These are phyloP conservation scores for Whitmania pigra DNA, from an alignment of 1,140 invertebrate species.

Conservation along the genomic window DNA sequence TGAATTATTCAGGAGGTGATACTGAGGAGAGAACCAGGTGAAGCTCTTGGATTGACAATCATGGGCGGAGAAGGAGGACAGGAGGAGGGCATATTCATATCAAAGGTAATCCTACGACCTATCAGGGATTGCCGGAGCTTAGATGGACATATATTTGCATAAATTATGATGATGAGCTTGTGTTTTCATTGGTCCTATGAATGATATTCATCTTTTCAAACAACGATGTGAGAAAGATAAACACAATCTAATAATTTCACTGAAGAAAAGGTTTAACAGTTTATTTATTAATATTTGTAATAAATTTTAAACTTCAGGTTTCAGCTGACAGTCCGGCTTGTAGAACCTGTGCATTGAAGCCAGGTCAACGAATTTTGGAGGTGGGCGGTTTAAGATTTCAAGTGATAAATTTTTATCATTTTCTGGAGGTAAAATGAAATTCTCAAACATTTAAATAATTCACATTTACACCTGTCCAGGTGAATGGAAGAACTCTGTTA, in stretches of 20 bases:
- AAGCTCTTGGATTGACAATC: conserved; percentile 93
- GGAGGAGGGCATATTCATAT: conserved; percentile 87
- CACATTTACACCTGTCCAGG: conserved; percentile 30
- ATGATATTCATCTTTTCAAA: too few species aligned
- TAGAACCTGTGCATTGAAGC: not conserved
- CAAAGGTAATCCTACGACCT: conserved; percentile 50
- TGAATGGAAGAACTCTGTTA: conserved; percentile 76
- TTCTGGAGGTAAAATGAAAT: not conserved
- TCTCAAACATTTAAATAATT: not conserved
- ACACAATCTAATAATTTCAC: too few species aligned
- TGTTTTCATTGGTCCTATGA: too few species aligned
- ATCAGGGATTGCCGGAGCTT: too few species aligned
- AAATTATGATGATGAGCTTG: too few species aligned
- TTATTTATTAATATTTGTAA: too few species aligned
- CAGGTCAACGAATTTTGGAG: conserved; percentile 7
- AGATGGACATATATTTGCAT: too few species aligned
- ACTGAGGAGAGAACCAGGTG: conserved; percentile 71
- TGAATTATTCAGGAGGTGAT: conserved; percentile 59
- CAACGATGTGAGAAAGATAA: too few species aligned
- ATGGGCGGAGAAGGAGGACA: conserved; percentile 78
- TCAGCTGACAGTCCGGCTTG: not conserved
- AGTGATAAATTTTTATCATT: not conserved
- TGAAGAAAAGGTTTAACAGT: too few species aligned
- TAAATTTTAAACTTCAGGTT: not conserved
- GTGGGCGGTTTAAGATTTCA: not conserved